Percentiles rank a stretch among this genome's conserved stretches.
Evolutionary conservation across 1,140 invertebrate species (phyloP).

Genomic region (Marisa cornuarietis): DNA sequence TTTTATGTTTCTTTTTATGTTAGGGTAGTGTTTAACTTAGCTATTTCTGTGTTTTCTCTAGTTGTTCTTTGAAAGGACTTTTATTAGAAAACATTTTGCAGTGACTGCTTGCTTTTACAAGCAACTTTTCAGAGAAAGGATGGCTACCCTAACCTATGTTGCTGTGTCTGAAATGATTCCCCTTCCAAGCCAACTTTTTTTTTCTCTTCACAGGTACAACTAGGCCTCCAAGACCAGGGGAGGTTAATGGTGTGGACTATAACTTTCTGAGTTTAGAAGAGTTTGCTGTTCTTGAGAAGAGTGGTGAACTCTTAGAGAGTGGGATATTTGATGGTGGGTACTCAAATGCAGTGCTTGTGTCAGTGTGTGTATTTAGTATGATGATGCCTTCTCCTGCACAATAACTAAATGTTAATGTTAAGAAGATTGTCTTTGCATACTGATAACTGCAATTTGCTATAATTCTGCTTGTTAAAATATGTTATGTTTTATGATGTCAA

Average conservation of each 20-base stretch:
- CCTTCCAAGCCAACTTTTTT: no score
- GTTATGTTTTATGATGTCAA: no score
- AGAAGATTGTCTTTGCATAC: not conserved
- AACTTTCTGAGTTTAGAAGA: constrained; percentile 73
- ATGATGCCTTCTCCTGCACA: not conserved
- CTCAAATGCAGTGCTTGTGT: not conserved
- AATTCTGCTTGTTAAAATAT: not conserved
- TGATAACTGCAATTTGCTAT: not conserved
- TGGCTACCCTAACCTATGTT: no score
- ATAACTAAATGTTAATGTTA: not conserved
- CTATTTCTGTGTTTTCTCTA: not conserved
- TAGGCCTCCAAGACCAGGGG: constrained; percentile 70
- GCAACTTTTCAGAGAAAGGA: no score
- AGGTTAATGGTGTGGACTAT: constrained; percentile 76
- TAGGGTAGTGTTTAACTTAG: not conserved
- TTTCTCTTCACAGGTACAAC: constrained; percentile 69
- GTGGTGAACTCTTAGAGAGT: constrained; percentile 75
- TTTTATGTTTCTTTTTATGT: no score
- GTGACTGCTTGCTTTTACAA: no score
- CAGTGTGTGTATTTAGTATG: not conserved
- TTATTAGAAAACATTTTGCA: not conserved
- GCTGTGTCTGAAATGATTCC: not conserved
- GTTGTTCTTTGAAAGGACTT: not conserved
- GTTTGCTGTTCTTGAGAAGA: constrained; percentile 72
- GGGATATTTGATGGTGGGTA: constrained; percentile 74